A percentile compares a stretch with the other conserved stretches of the same genome.
Evolutionary conservation across 1,140 invertebrate species (phyloP).

Genomic region (Achroia grisella): DNA sequence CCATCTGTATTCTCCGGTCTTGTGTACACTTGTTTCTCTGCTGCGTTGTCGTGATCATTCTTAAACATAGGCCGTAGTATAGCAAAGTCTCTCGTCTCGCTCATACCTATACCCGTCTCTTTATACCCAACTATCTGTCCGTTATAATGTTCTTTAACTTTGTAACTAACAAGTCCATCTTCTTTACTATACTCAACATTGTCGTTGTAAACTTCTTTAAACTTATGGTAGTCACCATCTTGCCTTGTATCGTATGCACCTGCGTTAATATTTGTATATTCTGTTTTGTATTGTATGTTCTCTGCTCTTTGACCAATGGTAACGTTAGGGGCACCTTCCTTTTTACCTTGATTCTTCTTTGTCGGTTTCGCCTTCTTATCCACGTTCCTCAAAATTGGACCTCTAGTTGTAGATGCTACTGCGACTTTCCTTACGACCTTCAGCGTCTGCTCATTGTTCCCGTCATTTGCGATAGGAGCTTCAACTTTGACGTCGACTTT

Average conservation of each 20-base stretch:
- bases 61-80: constrained; percentile 18
- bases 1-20: constrained; percentile 47
- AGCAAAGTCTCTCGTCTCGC: constrained; percentile 27
- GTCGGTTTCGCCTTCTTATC: constrained; percentile 32
- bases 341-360: constrained; percentile 24
- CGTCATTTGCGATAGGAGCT: constrained; percentile 6
- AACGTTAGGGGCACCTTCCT: constrained; percentile 45
- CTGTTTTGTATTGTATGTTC: constrained; percentile 24
- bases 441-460: constrained; percentile 6
- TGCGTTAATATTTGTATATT: constrained; percentile 24
- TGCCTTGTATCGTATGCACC: constrained; percentile 34
- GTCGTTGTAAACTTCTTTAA: constrained; percentile 28
- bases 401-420: constrained; percentile 14
- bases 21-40: constrained; percentile 2
- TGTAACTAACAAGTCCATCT: background rate
- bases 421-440: constrained; percentile 16
- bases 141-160: constrained; percentile 13
- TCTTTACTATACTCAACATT: constrained; percentile 4
- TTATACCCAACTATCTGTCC: constrained; percentile 8
- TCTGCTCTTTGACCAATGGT: constrained; percentile 31
- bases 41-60: constrained; percentile 14
- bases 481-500: constrained; percentile 6
- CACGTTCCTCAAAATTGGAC: constrained; percentile 22
- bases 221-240: constrained; percentile 19
- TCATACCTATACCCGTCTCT: constrained; percentile 10